These are phyloP conservation scores for Acanthisitta chloris DNA, from an alignment of 2,113 vertebrate genomes.

Conservation along the genomic window DNA sequence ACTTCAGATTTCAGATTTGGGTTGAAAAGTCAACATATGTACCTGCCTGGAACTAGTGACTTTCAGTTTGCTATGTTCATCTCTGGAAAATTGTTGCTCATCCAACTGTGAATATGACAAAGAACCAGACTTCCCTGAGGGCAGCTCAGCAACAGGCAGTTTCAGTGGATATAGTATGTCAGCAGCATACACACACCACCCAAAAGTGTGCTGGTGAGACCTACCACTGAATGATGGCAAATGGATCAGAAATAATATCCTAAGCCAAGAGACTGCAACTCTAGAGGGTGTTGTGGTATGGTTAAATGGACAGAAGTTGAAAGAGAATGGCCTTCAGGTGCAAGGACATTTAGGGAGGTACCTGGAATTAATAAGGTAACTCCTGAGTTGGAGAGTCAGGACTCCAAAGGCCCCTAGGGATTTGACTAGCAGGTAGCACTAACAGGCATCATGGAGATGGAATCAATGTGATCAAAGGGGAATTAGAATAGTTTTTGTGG, in stretches of 20 bases:
- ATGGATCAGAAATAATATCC: neutral
- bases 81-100: constrained; percentile 60
- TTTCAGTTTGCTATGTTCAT: constrained; percentile 46
- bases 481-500: neutral
- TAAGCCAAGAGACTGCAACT: neutral
- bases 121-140: neutral
- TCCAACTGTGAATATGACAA: constrained; percentile 46
- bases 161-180: neutral
- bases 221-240: neutral
- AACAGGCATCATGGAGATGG: neutral
- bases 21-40: constrained; percentile 49
- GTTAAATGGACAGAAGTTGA: neutral
- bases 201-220: neutral
- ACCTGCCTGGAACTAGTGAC: neutral
- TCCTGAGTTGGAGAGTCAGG: neutral
- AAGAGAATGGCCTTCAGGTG: neutral
- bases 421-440: neutral
- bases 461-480: rapidly evolving
- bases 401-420: rapidly evolving
- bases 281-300: neutral
- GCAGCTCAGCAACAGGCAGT: neutral
- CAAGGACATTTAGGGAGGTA: neutral
- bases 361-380: neutral
- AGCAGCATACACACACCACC: neutral
- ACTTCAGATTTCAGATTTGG: constrained; percentile 11